Evolutionary conservation across 1,140 invertebrate species (phyloP).

Genomic region (Drosophila fuyamai): DNA sequence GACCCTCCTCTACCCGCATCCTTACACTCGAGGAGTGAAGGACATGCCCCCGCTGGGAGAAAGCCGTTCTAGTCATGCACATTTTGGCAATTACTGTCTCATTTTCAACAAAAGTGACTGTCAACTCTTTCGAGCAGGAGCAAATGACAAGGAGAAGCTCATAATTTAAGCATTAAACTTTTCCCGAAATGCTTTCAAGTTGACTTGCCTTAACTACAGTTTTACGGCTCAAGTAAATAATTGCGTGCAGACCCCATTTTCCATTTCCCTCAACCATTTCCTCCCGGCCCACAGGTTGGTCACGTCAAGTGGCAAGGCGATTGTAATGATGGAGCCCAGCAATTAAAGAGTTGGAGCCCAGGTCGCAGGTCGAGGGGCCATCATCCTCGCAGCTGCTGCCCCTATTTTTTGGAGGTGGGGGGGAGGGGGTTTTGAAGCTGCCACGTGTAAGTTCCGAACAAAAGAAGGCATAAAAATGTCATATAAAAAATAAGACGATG

Average conservation of each 20-base stretch:
- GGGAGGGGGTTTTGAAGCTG: neutral
- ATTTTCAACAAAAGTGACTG: slow-evolving; percentile 80
- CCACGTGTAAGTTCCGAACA: slow-evolving; percentile 66
- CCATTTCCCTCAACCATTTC: neutral
- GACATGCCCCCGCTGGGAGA: slow-evolving; percentile 20
- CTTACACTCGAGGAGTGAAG: neutral
- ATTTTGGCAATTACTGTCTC: slow-evolving; percentile 81
- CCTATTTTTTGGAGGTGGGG: neutral
- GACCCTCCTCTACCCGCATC: slow-evolving; percentile 25
- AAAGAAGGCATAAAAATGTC: slow-evolving; percentile 72
- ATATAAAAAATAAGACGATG: slow-evolving; percentile 63
- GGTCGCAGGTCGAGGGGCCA: slow-evolving; percentile 42
- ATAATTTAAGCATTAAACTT: slow-evolving; percentile 83
- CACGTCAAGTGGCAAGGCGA: slow-evolving; percentile 57
- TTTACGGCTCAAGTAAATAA: slow-evolving; percentile 83
- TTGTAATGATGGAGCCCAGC: slow-evolving; percentile 79
- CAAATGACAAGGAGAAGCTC: slow-evolving; percentile 58
- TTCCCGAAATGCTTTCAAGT: slow-evolving; percentile 81
- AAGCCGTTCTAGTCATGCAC: slow-evolving; percentile 67
- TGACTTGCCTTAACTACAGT: slow-evolving; percentile 82
- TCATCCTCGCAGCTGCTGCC: slow-evolving; percentile 42
- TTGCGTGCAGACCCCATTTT: slow-evolving; percentile 55
- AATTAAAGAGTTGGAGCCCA: slow-evolving; percentile 64
- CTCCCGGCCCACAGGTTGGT: slow-evolving; percentile 25
- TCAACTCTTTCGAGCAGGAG: slow-evolving; percentile 63